Conservation (phyloP, 2,113 vertebrate genomes). For the Pristiophorus japonicus region DNA sequence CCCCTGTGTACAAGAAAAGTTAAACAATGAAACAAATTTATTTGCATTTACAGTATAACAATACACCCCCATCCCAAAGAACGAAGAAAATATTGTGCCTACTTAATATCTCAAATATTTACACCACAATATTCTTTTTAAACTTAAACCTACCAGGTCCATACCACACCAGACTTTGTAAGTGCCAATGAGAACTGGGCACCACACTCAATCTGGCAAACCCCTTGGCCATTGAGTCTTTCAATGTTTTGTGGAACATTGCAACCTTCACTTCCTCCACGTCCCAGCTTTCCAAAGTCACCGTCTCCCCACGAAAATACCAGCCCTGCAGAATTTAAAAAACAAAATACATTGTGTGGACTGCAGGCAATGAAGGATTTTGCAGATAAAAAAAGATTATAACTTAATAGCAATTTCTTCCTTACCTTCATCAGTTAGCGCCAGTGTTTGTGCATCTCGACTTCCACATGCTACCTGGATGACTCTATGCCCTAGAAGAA, state of each 20-base stretch:
- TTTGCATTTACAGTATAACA: background rate
- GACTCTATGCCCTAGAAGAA: constrained; percentile 88
- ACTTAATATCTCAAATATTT: constrained; percentile 3
- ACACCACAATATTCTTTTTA: background rate
- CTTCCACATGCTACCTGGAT: constrained; percentile 96
- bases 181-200: constrained; percentile 95
- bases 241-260: constrained; percentile 99
- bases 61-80: background rate
- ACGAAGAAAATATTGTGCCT: background rate
- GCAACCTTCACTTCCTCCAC: constrained; percentile 95
- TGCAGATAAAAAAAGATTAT: background rate
- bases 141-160: constrained; percentile 79
- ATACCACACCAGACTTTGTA: constrained; percentile 94
- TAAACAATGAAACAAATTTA: background rate
- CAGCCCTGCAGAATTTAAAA: constrained; percentile 60
- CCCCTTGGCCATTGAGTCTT: constrained; percentile 84
- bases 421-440: constrained; percentile 91
- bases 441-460: constrained; percentile 90
- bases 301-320: constrained; percentile 99
- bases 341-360: background rate
- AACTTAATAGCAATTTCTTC: background rate
- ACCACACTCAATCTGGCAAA: constrained; percentile 96
- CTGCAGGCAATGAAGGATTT: background rate
- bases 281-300: constrained; percentile 92
- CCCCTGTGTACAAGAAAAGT: constrained; percentile 63